A percentile compares a stretch with the other conserved stretches of the same genome.
These are phyloP conservation scores for Urocitellus parryii DNA, from an alignment of 2,113 vertebrate species.

Conservation along the genomic window DNA sequence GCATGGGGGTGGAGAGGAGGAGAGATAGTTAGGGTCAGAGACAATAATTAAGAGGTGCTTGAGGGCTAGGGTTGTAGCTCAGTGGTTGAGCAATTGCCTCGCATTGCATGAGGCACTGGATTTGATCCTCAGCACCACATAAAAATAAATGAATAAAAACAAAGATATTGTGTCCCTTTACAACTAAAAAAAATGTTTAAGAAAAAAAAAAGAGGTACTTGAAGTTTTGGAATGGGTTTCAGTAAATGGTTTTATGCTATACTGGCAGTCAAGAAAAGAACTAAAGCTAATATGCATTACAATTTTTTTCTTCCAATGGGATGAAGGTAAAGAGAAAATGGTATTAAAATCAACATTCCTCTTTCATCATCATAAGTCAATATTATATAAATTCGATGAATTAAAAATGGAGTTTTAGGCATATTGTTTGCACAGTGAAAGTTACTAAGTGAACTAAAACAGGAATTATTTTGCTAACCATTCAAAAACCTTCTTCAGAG, in stretches of 20 bases:
- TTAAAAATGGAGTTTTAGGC: background rate
- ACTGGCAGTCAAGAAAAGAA: background rate
- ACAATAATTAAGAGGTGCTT: background rate
- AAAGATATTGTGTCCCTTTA: too few species aligned
- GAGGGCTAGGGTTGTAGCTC: background rate
- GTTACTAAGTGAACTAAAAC: background rate
- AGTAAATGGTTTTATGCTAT: background rate
- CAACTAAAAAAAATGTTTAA: too few species aligned
- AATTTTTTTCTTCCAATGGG: background rate
- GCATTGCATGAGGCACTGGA: too few species aligned
- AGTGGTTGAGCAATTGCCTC: too few species aligned
- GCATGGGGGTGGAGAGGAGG: rapidly evolving
- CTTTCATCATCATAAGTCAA: background rate
- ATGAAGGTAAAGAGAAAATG: background rate
- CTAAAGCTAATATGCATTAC: rapidly evolving
- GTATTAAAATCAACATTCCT: background rate
- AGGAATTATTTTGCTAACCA: background rate
- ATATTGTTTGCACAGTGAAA: background rate
- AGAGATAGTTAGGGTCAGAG: background rate
- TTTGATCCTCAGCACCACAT: too few species aligned
- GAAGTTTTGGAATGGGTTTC: background rate
- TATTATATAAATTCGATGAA: background rate
- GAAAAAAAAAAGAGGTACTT: background rate
- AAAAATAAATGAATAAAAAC: too few species aligned
- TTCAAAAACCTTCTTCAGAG: background rate